A percentile compares a stretch with the other conserved stretches of the same genome.
These are phyloP conservation scores for Folsomia candida DNA, from an alignment of 2,888 invertebrate species.

Conservation along the genomic window DNA sequence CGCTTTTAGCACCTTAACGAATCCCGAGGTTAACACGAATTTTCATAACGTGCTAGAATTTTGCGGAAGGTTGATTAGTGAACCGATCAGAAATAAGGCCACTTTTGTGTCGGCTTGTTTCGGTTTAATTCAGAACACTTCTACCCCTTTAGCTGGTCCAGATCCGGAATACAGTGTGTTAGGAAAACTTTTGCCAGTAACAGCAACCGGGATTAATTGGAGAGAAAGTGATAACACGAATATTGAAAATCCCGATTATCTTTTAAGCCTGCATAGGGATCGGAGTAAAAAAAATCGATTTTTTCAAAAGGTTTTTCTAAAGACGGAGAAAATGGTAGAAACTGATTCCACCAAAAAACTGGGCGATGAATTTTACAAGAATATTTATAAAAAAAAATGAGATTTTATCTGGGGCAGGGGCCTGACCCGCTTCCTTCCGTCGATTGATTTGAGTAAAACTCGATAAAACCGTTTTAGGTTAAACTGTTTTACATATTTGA, in stretches of 20 bases:
- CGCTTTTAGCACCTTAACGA: neutral
- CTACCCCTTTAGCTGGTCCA: neutral
- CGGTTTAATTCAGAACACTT: neutral
- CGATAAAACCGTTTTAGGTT: too few species aligned
- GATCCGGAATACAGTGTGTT: neutral
- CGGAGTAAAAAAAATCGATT: too few species aligned
- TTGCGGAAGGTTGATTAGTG: neutral
- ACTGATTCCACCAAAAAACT: too few species aligned
- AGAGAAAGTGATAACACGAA: neutral
- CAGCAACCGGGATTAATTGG: neutral
- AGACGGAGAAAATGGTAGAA: too few species aligned
- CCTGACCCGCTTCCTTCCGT: too few species aligned
- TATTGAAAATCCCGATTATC: neutral
- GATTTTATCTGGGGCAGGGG: too few species aligned
- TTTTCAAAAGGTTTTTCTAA: too few species aligned
- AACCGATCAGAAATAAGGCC: conserved; percentile 2
- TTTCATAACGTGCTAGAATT: neutral
- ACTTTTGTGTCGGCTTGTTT: neutral
- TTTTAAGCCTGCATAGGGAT: neutral
- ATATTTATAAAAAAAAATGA: too few species aligned
- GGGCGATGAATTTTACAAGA: too few species aligned
- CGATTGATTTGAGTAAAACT: too few species aligned
- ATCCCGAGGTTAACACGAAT: neutral
- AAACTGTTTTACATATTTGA: too few species aligned
- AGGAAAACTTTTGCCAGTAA: neutral